Percentiles rank a stretch among this genome's conserved stretches.
phyloP scores from a whole-genome alignment of 2,888 invertebrate species.

The Cheiracanthium punctorium region DNA sequence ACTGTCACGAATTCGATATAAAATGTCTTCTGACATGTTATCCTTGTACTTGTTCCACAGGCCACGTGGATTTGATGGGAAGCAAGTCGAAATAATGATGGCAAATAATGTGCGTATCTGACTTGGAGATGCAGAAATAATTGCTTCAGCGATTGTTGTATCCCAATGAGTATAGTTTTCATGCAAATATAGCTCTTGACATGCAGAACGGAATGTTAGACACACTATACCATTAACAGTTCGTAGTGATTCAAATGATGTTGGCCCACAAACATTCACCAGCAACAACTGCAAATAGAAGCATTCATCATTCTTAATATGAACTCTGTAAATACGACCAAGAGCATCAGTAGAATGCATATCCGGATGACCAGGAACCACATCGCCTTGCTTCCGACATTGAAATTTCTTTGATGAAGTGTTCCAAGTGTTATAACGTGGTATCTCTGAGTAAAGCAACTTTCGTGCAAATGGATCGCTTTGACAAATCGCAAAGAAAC shows the following conservation, averaged over 20 bases:
- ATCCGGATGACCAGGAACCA: neutral
- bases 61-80: neutral
- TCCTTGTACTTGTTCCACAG: neutral
- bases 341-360: neutral
- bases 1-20: neutral
- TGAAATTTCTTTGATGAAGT: constrained; percentile 69
- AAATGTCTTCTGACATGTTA: neutral
- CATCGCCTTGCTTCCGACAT: neutral
- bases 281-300: neutral
- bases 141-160: neutral
- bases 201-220: too few species aligned
- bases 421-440: too few species aligned
- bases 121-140: neutral
- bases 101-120: neutral
- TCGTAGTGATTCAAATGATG: too few species aligned
- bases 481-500: neutral
- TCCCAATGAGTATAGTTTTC: neutral
- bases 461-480: neutral
- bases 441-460: too few species aligned
- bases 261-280: too few species aligned
- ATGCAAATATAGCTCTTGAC: neutral
- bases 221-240: too few species aligned
- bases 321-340: constrained; percentile 16
- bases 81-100: neutral
- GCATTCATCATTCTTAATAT: neutral